Evolutionary conservation across 2,888 invertebrate genomes (phyloP).

Genomic region (Clistopyga incitator): DNA sequence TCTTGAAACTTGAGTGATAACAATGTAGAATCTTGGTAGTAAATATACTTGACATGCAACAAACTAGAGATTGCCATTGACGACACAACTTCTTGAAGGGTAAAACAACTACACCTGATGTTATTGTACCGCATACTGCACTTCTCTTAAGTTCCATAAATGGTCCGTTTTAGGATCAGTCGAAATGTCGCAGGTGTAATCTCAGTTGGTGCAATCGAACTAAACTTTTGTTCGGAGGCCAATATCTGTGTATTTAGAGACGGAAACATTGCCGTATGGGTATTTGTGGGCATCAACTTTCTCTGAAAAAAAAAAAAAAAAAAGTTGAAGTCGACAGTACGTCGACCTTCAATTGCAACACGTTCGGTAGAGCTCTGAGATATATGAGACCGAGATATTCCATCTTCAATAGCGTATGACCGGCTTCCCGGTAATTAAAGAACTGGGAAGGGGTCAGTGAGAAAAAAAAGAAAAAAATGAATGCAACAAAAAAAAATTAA

Average conservation of each 20-base stretch:
- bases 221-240: conserved; percentile 21
- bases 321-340: no score
- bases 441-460: no score
- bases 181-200: neutral
- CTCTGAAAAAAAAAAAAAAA: no score
- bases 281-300: conserved; percentile 12
- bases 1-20: neutral
- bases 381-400: no score
- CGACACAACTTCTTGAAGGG: conserved; percentile 24
- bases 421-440: no score
- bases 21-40: conserved; percentile 1
- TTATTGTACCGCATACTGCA: conserved; percentile 38
- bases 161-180: neutral
- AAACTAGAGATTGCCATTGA: conserved; percentile 37
- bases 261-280: neutral
- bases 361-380: no score
- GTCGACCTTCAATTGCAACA: no score
- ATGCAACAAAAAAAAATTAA: no score
- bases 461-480: no score
- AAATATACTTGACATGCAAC: conserved; percentile 21
- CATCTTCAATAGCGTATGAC: no score
- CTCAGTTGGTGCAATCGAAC: conserved; percentile 3
- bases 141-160: conserved; percentile 33
- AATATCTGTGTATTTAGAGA: neutral
- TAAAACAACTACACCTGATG: neutral